Base-by-base conservation (phyloP, 2,113 vertebrate species). In the Austrofundulus limnaeus region DNA sequence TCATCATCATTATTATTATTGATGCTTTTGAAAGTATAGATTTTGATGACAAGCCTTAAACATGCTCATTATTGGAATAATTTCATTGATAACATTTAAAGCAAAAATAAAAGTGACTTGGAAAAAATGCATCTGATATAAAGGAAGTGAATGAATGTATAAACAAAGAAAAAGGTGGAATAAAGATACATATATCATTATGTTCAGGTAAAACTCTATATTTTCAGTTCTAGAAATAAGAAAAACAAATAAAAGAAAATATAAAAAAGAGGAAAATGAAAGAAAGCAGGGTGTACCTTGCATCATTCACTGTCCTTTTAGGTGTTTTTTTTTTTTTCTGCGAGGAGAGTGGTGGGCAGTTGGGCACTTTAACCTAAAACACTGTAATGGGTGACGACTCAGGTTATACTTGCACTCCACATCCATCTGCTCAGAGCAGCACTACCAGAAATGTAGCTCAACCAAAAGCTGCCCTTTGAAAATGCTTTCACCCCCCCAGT, bases 281-380 rank as follows among this genome's bases (percentile, higher is more conserved):
- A 10, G 42, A 24, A 64, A 54, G 23, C 25, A 53, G n/a, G 0
- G 3, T 20, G 2, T 50, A 55, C 19, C 45, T 39, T 49, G 21
- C 25, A 55, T 54, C 52, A 68, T 70, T 77, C 51, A 55, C 75
- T 72, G 53, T 73, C 77, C 69, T 86, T 88, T 89, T 54, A 76
- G 69, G 58, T 78, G 61, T 21, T 77, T 80, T 80, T 85, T 28
- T 85, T 28, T 28, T 28, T 85, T 74, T 66, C 43, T 24, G 46
- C 58, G 39, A 20, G 25, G 57, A 85, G 86, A 90, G 85, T 84
- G 77, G 80, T 85, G 78, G 78, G 82, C 84, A 90, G 79, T 89
- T 85, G 79, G 74, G 82, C 85, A 90, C 82, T 93, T 92, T 88
- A 87, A 86, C 82, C 83, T 81, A 82, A 91, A 86, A 87, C 68